These are phyloP conservation scores for Stylophora pistillata DNA, from an alignment of 64 coral and sea anemone species.

Conservation along the genomic window DNA sequence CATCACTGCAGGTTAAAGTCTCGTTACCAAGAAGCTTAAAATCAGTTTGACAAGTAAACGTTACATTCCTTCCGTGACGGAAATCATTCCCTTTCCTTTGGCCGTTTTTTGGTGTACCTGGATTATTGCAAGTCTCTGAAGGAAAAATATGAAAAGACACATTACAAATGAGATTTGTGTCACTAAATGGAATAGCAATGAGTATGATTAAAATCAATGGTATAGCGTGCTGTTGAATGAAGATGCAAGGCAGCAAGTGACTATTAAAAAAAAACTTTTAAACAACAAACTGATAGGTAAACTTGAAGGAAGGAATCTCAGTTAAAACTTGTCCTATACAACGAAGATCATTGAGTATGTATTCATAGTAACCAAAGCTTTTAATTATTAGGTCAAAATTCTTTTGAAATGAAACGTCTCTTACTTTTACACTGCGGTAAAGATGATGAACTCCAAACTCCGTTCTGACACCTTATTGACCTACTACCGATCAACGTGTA, in stretches of 20 bases:
- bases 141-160: neutral
- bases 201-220: too few relatives aligned
- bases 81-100: constrained; percentile 30
- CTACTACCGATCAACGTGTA: constrained; percentile 13
- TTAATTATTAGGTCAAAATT: too few relatives aligned
- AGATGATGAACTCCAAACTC: constrained; percentile 31
- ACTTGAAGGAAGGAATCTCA: too few relatives aligned
- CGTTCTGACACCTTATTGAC: constrained; percentile 32
- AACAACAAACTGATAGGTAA: too few relatives aligned
- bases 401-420: too few relatives aligned
- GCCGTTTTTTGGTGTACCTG: constrained; percentile 47
- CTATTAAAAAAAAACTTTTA: too few relatives aligned
- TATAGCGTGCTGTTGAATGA: too few relatives aligned
- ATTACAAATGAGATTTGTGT: neutral
- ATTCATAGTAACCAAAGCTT: too few relatives aligned
- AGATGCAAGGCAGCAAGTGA: too few relatives aligned
- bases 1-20: constrained; percentile 29
- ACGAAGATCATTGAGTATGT: too few relatives aligned
- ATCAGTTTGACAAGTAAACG: constrained; percentile 22
- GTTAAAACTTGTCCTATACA: too few relatives aligned
- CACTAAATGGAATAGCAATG: neutral
- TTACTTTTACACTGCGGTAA: constrained; percentile 30
- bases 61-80: constrained; percentile 11
- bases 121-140: constrained; percentile 39
- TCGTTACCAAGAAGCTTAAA: constrained; percentile 15